phyloP scores from a whole-genome alignment of 1,140 invertebrate species.

The Drosophila malerkotliana region DNA sequence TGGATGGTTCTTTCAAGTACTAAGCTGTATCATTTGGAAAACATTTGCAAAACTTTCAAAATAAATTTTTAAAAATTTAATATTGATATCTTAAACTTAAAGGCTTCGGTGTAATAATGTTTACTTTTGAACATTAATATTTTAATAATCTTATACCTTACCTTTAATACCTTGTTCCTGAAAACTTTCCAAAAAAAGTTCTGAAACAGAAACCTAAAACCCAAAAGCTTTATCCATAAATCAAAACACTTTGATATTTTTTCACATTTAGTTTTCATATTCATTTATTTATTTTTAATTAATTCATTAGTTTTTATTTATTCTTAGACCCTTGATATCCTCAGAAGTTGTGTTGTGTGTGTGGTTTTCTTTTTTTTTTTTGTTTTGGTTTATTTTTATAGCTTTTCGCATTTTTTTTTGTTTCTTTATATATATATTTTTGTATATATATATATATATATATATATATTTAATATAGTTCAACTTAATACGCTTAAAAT shows the following conservation, averaged over 20 bases:
- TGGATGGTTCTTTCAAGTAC: too few relatives aligned
- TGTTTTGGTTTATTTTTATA: slow-evolving; percentile 68
- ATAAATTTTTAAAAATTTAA: too few relatives aligned
- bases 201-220: neutral
- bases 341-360: slow-evolving; percentile 75
- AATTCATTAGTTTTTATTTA: slow-evolving; percentile 81
- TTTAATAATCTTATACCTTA: too few relatives aligned
- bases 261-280: slow-evolving; percentile 81
- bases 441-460: slow-evolving; percentile 27
- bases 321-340: slow-evolving; percentile 82
- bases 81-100: too few relatives aligned
- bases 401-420: slow-evolving; percentile 50
- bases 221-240: neutral
- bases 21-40: too few relatives aligned
- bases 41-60: too few relatives aligned
- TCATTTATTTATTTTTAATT: slow-evolving; percentile 82
- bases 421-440: slow-evolving; percentile 28
- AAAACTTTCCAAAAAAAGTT: too few relatives aligned
- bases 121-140: too few relatives aligned
- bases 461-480: slow-evolving; percentile 35
- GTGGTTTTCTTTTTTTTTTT: slow-evolving; percentile 26
- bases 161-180: too few relatives aligned
- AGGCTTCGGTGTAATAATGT: too few relatives aligned
- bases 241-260: slow-evolving; percentile 37
- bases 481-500: slow-evolving; percentile 52